Percentiles rank a stretch among this genome's conserved stretches.
phyloP scores from a whole-genome alignment of 2,113 vertebrate genomes.

The Actinemys pallida region DNA sequence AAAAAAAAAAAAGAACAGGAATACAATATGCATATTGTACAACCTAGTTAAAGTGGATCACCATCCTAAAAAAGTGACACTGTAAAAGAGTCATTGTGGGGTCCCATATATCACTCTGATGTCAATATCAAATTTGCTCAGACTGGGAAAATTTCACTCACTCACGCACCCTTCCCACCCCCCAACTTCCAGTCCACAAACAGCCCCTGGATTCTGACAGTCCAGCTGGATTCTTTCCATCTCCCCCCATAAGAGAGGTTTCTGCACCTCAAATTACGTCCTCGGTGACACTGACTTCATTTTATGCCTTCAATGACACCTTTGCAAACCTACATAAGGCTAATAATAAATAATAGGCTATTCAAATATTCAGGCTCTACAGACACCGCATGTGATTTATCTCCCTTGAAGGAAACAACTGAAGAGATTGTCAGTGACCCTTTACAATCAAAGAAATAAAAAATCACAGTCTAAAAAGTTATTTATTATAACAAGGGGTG shows the following conservation, averaged over 20 bases:
- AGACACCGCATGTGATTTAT: constrained; percentile 13
- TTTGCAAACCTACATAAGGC: constrained; percentile 48
- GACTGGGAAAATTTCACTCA: no score
- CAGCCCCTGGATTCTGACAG: neutral
- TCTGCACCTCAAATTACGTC: constrained; percentile 52
- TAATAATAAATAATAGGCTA: constrained; percentile 65
- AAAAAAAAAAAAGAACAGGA: neutral
- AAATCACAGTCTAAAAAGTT: neutral
- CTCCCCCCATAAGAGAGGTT: constrained; percentile 33
- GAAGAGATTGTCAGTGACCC: constrained; percentile 26
- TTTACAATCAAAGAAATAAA: neutral
- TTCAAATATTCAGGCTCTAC: constrained; percentile 44
- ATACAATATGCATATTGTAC: neutral
- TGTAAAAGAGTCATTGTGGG: neutral
- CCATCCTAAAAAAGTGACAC: neutral
- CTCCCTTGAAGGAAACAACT: constrained; percentile 53
- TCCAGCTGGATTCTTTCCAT: neutral
- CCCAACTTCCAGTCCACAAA: neutral
- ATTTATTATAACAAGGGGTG: neutral
- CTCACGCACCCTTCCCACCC: no score
- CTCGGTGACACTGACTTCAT: constrained; percentile 48
- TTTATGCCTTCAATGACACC: constrained; percentile 39
- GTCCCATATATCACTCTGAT: neutral
- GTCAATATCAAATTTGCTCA: neutral
- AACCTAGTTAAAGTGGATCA: neutral